Conservation (phyloP, 1,140 invertebrate genomes). For the Octopus sinensis region DNA sequence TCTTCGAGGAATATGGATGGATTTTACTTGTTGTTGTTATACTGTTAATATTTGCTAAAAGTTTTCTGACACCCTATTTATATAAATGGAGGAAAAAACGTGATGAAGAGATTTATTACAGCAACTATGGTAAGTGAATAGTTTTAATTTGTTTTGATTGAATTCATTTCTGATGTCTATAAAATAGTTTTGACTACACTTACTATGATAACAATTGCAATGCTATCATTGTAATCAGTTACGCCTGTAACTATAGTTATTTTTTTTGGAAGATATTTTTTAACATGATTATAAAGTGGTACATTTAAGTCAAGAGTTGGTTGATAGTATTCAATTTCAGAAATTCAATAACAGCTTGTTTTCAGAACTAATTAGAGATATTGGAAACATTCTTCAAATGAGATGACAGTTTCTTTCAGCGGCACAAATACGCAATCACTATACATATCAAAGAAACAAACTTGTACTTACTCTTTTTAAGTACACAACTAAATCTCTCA, state of each 20-base stretch:
- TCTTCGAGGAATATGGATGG: constrained; percentile 42
- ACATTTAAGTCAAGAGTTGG: background rate
- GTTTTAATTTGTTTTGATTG: background rate
- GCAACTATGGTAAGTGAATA: constrained; percentile 33
- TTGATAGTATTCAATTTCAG: background rate
- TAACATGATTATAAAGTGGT: background rate
- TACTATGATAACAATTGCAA: too few species aligned
- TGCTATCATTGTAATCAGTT: too few species aligned
- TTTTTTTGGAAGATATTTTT: too few species aligned
- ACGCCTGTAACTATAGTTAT: too few species aligned
- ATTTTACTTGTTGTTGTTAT: constrained; percentile 29
- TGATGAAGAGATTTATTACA: constrained; percentile 31
- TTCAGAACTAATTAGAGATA: too few species aligned
- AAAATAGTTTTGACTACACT: background rate
- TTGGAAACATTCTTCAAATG: too few species aligned
- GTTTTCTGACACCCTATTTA: constrained; percentile 26
- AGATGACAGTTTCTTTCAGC: too few species aligned
- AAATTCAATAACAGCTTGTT: constrained; percentile 3
- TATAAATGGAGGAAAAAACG: constrained; percentile 21
- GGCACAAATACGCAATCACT: too few species aligned
- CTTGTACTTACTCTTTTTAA: too few species aligned
- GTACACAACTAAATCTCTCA: too few species aligned
- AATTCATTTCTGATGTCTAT: background rate
- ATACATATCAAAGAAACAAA: too few species aligned
- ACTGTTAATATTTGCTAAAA: constrained; percentile 25